These are phyloP conservation scores for Papilio elwesi DNA, from an alignment of 2,888 invertebrate genomes.

Conservation along the genomic window DNA sequence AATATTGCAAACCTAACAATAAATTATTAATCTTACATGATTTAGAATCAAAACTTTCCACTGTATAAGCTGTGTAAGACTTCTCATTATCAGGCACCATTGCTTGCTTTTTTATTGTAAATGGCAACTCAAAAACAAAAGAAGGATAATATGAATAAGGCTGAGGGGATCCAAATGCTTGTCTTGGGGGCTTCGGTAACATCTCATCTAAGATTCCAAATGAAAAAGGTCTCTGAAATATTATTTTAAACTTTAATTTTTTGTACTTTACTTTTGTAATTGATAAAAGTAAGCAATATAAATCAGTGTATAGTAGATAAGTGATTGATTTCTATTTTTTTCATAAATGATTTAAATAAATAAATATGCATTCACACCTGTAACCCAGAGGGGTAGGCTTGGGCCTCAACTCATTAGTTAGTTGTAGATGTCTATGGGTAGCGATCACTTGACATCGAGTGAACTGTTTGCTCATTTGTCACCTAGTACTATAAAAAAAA, in stretches of 20 bases:
- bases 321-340: too few species aligned
- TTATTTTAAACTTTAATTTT: neutral
- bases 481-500: too few species aligned
- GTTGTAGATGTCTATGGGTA: too few species aligned
- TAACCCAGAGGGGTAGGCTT: too few species aligned
- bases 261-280: neutral
- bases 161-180: constrained; percentile 71
- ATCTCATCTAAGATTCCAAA: constrained; percentile 76
- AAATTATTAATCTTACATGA: constrained; percentile 44
- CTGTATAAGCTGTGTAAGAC: constrained; percentile 68
- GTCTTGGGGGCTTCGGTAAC: constrained; percentile 69
- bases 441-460: too few species aligned
- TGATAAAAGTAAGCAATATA: neutral
- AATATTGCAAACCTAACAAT: too few species aligned
- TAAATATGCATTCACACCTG: too few species aligned
- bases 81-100: constrained; percentile 50
- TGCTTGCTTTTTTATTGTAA: constrained; percentile 59
- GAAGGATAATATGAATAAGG: constrained; percentile 77
- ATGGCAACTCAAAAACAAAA: constrained; percentile 77
- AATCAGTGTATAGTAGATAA: too few species aligned
- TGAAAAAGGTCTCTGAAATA: constrained; percentile 75
- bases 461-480: too few species aligned
- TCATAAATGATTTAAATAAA: too few species aligned
- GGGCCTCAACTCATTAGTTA: too few species aligned
- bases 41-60: constrained; percentile 72